Evolutionary conservation across 2,797 vertebrate genomes (phyloP).

Genomic region (Acanthornis magna): DNA sequence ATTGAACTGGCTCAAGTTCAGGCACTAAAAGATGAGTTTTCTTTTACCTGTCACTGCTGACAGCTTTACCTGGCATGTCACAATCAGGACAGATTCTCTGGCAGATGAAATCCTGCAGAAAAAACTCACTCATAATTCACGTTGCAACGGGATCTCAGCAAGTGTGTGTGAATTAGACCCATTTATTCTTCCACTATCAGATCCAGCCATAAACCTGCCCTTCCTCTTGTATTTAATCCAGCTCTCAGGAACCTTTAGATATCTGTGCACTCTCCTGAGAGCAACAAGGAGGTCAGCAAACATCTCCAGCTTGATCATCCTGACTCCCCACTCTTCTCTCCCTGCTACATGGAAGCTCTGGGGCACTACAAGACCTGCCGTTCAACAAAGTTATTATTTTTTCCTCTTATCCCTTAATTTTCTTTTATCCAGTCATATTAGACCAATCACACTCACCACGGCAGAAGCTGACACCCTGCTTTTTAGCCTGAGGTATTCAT

Average conservation of each 20-base stretch:
- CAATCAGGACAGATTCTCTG: neutral
- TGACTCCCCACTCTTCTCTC: neutral
- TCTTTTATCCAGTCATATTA: neutral
- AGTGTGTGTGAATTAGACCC: neutral
- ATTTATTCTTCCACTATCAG: neutral
- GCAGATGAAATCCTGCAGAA: neutral
- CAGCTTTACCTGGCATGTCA: slow-evolving; percentile 7
- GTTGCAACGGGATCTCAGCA: neutral
- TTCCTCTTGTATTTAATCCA: neutral
- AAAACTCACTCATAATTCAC: neutral
- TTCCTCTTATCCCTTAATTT: neutral
- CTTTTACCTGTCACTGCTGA: slow-evolving; percentile 7
- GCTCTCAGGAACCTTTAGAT: neutral
- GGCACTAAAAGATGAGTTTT: neutral
- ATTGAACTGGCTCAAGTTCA: slow-evolving; percentile 11
- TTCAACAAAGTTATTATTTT: neutral
- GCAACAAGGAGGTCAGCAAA: neutral
- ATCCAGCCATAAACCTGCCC: neutral
- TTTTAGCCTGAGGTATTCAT: neutral
- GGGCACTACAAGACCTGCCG: neutral
- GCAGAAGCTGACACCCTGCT: neutral
- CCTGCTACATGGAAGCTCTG: neutral
- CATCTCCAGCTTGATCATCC: neutral
- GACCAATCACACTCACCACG: neutral
- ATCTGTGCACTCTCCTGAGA: neutral